Evolutionary conservation across 92 coral and sea anemone genomes (phyloP), one percentile per base, ranked within the genome.

Genomic region (Diadumene lineata): DNA sequence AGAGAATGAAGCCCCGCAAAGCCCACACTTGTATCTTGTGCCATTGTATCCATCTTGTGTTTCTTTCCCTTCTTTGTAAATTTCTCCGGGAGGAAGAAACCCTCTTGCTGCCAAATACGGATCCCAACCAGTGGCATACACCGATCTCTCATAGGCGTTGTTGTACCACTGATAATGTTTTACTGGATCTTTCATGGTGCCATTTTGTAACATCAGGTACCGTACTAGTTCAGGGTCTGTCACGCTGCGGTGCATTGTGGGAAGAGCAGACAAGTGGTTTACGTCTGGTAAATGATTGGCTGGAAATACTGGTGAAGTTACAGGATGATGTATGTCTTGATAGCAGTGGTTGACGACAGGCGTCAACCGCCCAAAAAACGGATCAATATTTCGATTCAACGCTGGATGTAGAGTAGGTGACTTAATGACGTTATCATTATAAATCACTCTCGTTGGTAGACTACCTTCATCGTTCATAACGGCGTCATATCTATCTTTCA

Each of bases 1-100:
- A 19, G 96, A 84, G 66, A 96, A 96, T 0, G 97, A 78, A 34
- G 88, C 86, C n/a, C 87, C 85, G 51, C 99, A 96, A 29, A 96
- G 81, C 34, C 94, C 97, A 66, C 99, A 96, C 74, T 90, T 87
- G 79, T 87, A 88, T 71, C 87, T 76, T 30, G 38, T 78, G 19
- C 56, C 70, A 15, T 70, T 28, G 25, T 66, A 43, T 0, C 68
- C 82, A 11, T 68, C 67, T n/a, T 25, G 82, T 0, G 26, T 50
- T 4, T 68, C 75, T 25, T 78, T 74, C 18, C 64, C 75, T 43
- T 78, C 81, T 11, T 64, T 76, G 55, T 15, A 56, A 24, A 78
- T 34, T 34, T 66, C 57, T 1, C 64, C 31, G 25, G 70, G 76
- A 8, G 82, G 8, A 7, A 78, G 26, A 21, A 17, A 78, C 23